phyloP scores from a whole-genome alignment of 2,888 invertebrate genomes.

The Saturnia japonica region DNA sequence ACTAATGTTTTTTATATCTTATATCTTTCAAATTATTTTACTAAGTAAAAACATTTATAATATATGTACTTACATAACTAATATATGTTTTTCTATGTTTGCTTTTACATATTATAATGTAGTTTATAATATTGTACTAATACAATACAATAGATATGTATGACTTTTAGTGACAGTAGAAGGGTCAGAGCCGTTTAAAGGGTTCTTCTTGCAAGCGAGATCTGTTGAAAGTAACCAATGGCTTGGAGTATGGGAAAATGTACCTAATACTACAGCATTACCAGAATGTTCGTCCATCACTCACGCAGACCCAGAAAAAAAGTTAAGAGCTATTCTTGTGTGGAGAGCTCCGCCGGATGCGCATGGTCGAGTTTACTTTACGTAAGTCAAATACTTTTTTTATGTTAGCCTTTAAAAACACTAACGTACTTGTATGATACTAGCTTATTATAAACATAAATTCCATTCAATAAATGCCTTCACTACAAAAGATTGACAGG shows the following conservation, averaged over 20 bases:
- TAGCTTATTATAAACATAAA: not conserved
- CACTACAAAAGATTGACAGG: not conserved
- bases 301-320: conserved; percentile 88
- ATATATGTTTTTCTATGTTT: not conserved
- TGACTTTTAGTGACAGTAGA: conserved; percentile 82
- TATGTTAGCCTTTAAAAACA: not conserved
- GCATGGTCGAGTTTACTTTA: conserved; percentile 88
- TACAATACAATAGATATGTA: too few relatives aligned
- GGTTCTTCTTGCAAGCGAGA: conserved; percentile 92
- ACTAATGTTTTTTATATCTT: too few relatives aligned
- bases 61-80: not conserved
- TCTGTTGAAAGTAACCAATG: conserved; percentile 87
- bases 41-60: too few relatives aligned
- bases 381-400: conserved; percentile 83
- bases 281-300: conserved; percentile 91
- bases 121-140: too few relatives aligned
- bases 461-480: not conserved
- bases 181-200: conserved; percentile 85
- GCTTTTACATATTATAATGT: not conserved
- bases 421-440: not conserved
- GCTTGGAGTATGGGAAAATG: conserved; percentile 88
- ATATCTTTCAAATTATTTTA: too few relatives aligned
- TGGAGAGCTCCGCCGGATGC: conserved; percentile 88
- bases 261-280: conserved; percentile 88
- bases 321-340: conserved; percentile 86